These are phyloP conservation scores for Gibbula magus DNA, from an alignment of 2,888 invertebrate species.

Conservation along the genomic window DNA sequence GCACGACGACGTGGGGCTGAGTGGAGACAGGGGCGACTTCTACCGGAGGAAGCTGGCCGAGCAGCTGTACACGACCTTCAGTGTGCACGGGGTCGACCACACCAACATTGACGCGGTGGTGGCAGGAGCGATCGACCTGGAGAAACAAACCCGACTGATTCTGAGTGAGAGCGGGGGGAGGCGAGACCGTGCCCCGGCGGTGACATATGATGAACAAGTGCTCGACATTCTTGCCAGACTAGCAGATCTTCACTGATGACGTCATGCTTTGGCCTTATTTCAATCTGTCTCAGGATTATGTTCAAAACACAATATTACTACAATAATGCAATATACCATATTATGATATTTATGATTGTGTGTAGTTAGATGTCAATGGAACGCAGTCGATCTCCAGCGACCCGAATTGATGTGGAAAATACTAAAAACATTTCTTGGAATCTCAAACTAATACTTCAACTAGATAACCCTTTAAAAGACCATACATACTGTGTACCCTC, in stretches of 20 bases:
- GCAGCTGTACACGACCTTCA: constrained; percentile 62
- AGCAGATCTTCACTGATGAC: constrained; percentile 52
- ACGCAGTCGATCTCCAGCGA: too few species aligned
- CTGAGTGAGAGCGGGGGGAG: constrained; percentile 45
- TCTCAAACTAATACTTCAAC: too few species aligned
- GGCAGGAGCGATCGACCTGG: constrained; percentile 56
- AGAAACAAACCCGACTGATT: constrained; percentile 51
- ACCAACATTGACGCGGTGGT: constrained; percentile 59
- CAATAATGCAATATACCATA: too few species aligned
- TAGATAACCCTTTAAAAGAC: too few species aligned
- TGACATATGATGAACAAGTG: constrained; percentile 59
- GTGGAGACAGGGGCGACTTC: constrained; percentile 68
- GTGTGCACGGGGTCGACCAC: constrained; percentile 62
- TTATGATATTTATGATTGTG: too few species aligned
- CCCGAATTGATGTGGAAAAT: too few species aligned
- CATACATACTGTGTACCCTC: too few species aligned
- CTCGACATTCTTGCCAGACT: constrained; percentile 63
- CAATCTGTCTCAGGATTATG: too few species aligned
- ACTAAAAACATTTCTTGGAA: too few species aligned
- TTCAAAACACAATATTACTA: too few species aligned
- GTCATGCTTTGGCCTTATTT: too few species aligned
- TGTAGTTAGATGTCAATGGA: neutral
- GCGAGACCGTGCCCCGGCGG: constrained; percentile 48
- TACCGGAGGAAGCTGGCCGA: constrained; percentile 67
- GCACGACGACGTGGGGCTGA: constrained; percentile 62